A percentile compares a stretch with the other conserved stretches of the same genome.
Conservation (phyloP, 2,113 vertebrate genomes). For the Rhombomys opimus region DNA sequence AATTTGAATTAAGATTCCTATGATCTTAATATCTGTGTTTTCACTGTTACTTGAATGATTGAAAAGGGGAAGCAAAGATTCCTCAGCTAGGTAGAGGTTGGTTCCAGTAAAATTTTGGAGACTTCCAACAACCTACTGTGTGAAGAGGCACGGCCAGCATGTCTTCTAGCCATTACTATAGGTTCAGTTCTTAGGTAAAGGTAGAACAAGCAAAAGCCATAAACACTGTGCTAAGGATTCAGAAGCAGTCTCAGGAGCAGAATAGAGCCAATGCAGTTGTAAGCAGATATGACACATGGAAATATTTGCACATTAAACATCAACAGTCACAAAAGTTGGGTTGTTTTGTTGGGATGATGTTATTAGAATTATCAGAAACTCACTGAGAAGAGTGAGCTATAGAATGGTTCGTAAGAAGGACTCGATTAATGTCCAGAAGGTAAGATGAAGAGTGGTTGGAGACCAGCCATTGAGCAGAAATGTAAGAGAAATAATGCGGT, state of each 20-base stretch:
- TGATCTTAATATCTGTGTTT: neutral
- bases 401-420: neutral
- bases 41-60: neutral
- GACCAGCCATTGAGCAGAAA: neutral
- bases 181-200: neutral
- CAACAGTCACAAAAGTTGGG: neutral
- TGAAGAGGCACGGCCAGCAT: neutral
- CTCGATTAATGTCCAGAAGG: neutral
- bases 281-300: neutral
- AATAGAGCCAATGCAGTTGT: neutral
- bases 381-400: neutral
- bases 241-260: neutral
- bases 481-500: neutral
- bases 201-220: neutral
- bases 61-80: neutral
- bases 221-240: neutral
- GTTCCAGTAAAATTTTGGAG: neutral
- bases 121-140: neutral
- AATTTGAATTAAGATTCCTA: neutral
- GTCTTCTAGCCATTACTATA: neutral
- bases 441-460: neutral
- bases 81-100: neutral
- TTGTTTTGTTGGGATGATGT: neutral
- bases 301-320: slow-evolving; percentile 28
- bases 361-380: neutral